phyloP scores from a whole-genome alignment of 2,113 vertebrate species.

The Lepisosteus oculatus region DNA sequence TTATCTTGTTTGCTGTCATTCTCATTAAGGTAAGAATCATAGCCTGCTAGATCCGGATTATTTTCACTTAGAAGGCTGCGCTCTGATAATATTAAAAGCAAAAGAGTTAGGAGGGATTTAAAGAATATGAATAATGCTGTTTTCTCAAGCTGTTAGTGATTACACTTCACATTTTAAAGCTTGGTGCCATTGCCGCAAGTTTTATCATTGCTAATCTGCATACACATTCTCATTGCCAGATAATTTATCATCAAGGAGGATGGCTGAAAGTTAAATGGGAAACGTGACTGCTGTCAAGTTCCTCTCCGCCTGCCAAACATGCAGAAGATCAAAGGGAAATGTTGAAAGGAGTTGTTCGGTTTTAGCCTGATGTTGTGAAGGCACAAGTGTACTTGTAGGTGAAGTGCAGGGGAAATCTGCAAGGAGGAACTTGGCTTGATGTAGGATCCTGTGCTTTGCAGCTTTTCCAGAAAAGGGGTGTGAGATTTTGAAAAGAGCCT shows the following conservation, averaged over 20 bases:
- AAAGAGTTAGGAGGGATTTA: constrained; percentile 26
- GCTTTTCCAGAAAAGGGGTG: constrained; percentile 36
- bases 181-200: constrained; percentile 27
- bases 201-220: constrained; percentile 30
- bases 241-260: constrained; percentile 34
- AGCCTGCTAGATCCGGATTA: constrained; percentile 43
- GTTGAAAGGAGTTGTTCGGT: constrained; percentile 59
- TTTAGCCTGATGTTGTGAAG: constrained; percentile 15
- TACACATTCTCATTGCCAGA: constrained; percentile 29
- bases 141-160: constrained; percentile 25
- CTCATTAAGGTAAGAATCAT: constrained; percentile 39
- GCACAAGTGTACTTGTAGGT: constrained; percentile 47
- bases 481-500: constrained; percentile 23
- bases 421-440: constrained; percentile 45
- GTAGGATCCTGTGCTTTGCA: constrained; percentile 48
- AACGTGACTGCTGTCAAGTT: constrained; percentile 36
- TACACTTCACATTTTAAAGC: neutral
- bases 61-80: constrained; percentile 15
- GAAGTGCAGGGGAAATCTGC: constrained; percentile 54
- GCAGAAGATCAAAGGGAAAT: constrained; percentile 59
- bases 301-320: constrained; percentile 40
- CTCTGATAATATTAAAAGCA: constrained; percentile 37
- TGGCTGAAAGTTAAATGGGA: constrained; percentile 13
- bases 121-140: constrained; percentile 38
- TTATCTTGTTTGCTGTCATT: constrained; percentile 38